Evolutionary conservation across 2,797 vertebrate species (phyloP).

Genomic region (Sus cebifrons): DNA sequence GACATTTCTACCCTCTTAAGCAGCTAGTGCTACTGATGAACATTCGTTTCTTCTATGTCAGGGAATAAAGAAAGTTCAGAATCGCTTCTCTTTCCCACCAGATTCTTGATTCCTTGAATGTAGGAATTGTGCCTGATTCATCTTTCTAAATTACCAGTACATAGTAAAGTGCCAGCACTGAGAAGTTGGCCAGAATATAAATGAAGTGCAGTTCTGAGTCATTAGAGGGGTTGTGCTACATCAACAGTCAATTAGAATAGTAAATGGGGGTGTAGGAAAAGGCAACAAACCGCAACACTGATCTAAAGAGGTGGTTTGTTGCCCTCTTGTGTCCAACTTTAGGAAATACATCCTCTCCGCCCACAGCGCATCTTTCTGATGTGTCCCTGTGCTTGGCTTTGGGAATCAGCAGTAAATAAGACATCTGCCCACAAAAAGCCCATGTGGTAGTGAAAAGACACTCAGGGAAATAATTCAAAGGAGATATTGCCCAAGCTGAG

Average conservation of each 20-base stretch:
- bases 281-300: background rate
- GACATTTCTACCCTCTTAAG: background rate
- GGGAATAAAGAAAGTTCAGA: background rate
- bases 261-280: background rate
- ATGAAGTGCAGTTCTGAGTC: background rate
- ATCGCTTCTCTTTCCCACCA: background rate
- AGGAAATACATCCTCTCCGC: conserved; percentile 50
- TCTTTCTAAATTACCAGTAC: background rate
- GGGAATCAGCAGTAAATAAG: background rate
- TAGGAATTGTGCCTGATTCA: background rate
- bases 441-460: background rate
- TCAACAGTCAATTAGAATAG: background rate
- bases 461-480: background rate
- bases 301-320: background rate
- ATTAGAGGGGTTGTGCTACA: background rate
- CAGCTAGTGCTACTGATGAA: background rate
- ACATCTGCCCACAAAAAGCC: background rate
- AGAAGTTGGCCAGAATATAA: background rate
- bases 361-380: background rate
- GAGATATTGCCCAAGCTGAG: background rate
- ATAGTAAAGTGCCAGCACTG: background rate
- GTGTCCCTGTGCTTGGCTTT: background rate
- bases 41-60: background rate
- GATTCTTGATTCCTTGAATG: conserved; percentile 1
- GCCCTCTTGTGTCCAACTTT: conserved; percentile 59